Percentiles rank a stretch among this genome's conserved stretches.
Conservation (phyloP, 2,797 vertebrate species). For the Argya squamiceps region DNA sequence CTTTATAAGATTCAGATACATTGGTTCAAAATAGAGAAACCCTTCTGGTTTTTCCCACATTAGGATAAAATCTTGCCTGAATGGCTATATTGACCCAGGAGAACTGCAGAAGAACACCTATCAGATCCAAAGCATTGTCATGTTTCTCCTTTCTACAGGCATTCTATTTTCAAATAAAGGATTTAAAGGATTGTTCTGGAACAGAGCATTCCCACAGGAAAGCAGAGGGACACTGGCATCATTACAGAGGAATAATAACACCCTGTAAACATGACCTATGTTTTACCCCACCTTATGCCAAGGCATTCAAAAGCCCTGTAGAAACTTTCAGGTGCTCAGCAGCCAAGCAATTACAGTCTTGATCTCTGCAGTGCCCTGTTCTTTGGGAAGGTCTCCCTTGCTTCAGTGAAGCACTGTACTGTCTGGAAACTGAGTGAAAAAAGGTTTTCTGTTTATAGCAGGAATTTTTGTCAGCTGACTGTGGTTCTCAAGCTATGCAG, state of each 20-base stretch:
- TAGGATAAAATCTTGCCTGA: not conserved
- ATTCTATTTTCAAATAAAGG: conserved; percentile 15
- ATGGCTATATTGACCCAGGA: not conserved
- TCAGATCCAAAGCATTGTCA: not conserved
- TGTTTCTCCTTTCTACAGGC: not conserved
- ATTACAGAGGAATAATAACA: conserved; percentile 20
- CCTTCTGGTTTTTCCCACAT: not conserved
- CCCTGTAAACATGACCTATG: conserved; percentile 7
- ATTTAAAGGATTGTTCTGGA: conserved; percentile 35
- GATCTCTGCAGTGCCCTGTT: conserved; percentile 7
- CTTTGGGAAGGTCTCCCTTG: conserved; percentile 18
- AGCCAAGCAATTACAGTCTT: conserved; percentile 18
- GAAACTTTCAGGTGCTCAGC: conserved; percentile 18
- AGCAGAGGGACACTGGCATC: not conserved
- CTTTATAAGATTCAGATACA: not conserved
- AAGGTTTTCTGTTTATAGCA: not conserved
- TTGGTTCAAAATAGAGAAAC: not conserved
- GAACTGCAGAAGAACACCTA: not conserved
- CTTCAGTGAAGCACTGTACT: not conserved
- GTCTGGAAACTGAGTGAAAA: not conserved
- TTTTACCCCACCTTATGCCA: conserved; percentile 33
- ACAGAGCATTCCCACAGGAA: conserved; percentile 32
- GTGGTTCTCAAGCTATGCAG: not conserved
- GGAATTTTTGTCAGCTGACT: not conserved
- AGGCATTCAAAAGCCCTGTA: not conserved